These are phyloP conservation scores for Montipora sp. DNA, from an alignment of 64 coral and sea anemone genomes.

Conservation along the genomic window DNA sequence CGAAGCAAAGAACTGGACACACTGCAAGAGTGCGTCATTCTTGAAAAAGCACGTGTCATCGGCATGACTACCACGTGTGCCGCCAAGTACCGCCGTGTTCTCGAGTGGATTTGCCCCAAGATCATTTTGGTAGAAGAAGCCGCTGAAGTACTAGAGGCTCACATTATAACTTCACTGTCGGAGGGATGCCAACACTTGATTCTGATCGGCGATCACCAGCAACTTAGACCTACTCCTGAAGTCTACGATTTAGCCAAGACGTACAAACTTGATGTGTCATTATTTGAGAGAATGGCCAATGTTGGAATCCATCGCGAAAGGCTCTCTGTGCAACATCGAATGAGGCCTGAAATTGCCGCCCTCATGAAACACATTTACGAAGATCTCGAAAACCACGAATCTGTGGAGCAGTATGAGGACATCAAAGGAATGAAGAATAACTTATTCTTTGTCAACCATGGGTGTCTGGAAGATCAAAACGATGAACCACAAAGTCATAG, in stretches of 20 bases:
- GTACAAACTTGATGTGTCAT: slow-evolving; percentile 87
- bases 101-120: slow-evolving; percentile 67
- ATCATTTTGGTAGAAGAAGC: slow-evolving; percentile 88
- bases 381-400: slow-evolving; percentile 64
- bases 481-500: slow-evolving; percentile 70
- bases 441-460: slow-evolving; percentile 86
- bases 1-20: slow-evolving; percentile 21
- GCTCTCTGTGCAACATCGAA: slow-evolving; percentile 89
- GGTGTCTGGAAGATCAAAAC: slow-evolving; percentile 49
- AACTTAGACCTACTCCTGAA: slow-evolving; percentile 84
- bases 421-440: slow-evolving; percentile 82
- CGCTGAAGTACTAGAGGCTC: slow-evolving; percentile 92
- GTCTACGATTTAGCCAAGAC: slow-evolving; percentile 80
- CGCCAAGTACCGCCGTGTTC: slow-evolving; percentile 66
- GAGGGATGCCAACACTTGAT: slow-evolving; percentile 86
- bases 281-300: slow-evolving; percentile 89
- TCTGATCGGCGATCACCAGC: slow-evolving; percentile 93
- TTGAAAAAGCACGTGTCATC: slow-evolving; percentile 57
- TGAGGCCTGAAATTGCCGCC: slow-evolving; percentile 86
- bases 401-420: slow-evolving; percentile 74
- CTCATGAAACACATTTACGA: slow-evolving; percentile 86
- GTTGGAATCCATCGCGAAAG: slow-evolving; percentile 63
- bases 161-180: slow-evolving; percentile 74
- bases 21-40: background rate
- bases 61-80: slow-evolving; percentile 92